phyloP scores from a whole-genome alignment of 2,113 vertebrate genomes.

The Bujurquina vittata region DNA sequence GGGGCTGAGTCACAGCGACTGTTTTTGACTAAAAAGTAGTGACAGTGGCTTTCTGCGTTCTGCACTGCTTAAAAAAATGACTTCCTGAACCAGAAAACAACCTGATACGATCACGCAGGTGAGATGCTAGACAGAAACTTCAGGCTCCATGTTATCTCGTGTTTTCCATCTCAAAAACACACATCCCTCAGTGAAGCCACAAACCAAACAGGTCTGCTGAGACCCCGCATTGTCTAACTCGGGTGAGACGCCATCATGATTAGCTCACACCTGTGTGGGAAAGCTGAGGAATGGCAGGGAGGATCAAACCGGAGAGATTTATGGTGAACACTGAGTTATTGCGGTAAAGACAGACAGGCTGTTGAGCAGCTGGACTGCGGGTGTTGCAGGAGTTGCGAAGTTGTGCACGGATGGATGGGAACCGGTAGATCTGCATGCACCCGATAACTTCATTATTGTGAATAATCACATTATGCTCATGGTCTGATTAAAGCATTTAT shows the following conservation, averaged over 20 bases:
- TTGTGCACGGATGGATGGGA: constrained; percentile 26
- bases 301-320: constrained; percentile 62
- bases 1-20: constrained; percentile 46
- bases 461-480: constrained; percentile 52
- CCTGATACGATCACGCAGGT: constrained; percentile 53
- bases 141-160: constrained; percentile 41
- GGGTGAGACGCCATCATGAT: constrained; percentile 65
- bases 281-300: constrained; percentile 54
- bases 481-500: constrained; percentile 58
- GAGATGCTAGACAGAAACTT: constrained; percentile 35
- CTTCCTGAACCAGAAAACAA: constrained; percentile 27
- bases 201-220: constrained; percentile 71
- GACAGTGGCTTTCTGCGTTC: constrained; percentile 23
- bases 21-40: constrained; percentile 27
- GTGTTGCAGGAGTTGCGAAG: constrained; percentile 4
- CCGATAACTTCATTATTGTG: constrained; percentile 41
- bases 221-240: constrained; percentile 63
- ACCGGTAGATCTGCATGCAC: constrained; percentile 23
- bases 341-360: constrained; percentile 50
- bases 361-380: constrained; percentile 42
- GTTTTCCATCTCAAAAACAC: constrained; percentile 53
- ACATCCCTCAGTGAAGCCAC: constrained; percentile 50
- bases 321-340: constrained; percentile 53
- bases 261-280: constrained; percentile 72
- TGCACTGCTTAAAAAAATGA: constrained; percentile 25